A percentile compares a stretch with the other conserved stretches of the same genome.
Evolutionary conservation across 2,888 invertebrate genomes (phyloP).

Genomic region (Bembecia ichneumoniformis): DNA sequence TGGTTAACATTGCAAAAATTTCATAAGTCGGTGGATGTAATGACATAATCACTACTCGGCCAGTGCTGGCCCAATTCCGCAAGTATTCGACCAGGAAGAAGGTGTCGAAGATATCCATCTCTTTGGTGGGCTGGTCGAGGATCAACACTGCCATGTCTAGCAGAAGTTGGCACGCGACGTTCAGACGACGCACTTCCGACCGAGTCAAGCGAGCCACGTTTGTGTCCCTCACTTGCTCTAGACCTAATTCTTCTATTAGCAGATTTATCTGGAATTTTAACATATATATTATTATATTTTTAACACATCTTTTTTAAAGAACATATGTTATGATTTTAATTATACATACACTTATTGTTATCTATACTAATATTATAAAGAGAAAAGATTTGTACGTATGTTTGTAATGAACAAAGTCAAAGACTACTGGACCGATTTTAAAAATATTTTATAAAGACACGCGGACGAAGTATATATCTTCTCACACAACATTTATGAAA

Average conservation of each 20-base stretch:
- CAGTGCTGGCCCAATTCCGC: slow-evolving; percentile 88
- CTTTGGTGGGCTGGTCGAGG: slow-evolving; percentile 89
- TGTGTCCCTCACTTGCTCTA: slow-evolving; percentile 90
- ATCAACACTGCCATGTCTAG: slow-evolving; percentile 89
- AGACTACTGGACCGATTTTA: too few species aligned
- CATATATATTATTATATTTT: too few species aligned
- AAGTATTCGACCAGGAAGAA: slow-evolving; percentile 95
- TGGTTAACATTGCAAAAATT: slow-evolving; percentile 93
- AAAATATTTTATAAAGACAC: too few species aligned
- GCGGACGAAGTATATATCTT: too few species aligned
- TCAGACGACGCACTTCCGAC: slow-evolving; percentile 88
- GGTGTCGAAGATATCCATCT: slow-evolving; percentile 95
- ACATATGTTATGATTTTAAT: too few species aligned
- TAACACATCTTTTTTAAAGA: too few species aligned
- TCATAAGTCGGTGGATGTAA: slow-evolving; percentile 96
- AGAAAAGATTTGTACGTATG: too few species aligned
- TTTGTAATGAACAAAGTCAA: too few species aligned
- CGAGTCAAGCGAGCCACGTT: slow-evolving; percentile 88
- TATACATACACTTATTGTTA: background rate
- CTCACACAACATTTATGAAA: too few species aligned
- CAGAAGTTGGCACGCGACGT: slow-evolving; percentile 90
- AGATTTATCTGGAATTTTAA: slow-evolving; percentile 80
- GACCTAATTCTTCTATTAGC: slow-evolving; percentile 90
- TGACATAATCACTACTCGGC: slow-evolving; percentile 90
- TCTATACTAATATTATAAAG: too few species aligned